These are phyloP conservation scores for Hesperophylax magnus DNA, from an alignment of 1,140 invertebrate genomes.

Conservation along the genomic window DNA sequence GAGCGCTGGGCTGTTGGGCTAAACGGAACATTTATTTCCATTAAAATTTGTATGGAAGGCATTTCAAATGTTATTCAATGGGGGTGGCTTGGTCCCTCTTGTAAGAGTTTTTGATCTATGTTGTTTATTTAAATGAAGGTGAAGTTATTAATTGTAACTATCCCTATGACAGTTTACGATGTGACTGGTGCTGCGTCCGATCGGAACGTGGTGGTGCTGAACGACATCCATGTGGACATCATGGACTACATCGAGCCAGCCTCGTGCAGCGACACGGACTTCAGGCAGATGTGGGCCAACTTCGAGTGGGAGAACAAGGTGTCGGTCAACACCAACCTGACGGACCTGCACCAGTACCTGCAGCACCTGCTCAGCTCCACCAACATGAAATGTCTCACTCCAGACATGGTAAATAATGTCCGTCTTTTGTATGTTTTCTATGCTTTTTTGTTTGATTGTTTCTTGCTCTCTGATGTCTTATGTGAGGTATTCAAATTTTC, in stretches of 20 bases:
- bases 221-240: constrained; percentile 99
- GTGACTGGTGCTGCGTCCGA: constrained; percentile 93
- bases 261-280: constrained; percentile 94
- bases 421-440: not conserved
- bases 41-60: no score
- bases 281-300: constrained; percentile 99
- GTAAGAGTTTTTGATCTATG: not conserved
- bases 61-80: no score
- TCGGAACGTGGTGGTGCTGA: constrained; percentile 97
- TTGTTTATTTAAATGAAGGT: not conserved
- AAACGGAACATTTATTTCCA: no score
- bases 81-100: not conserved
- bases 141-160: no score
- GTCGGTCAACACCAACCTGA: constrained; percentile 95
- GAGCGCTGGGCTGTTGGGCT: no score
- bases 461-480: no score
- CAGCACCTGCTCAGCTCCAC: constrained; percentile 94
- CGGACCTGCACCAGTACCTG: constrained; percentile 94
- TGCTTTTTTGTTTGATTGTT: no score
- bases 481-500: no score
- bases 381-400: constrained; percentile 99
- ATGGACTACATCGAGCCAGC: constrained; percentile 99
- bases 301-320: constrained; percentile 99
- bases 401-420: constrained; percentile 80
- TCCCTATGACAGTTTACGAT: constrained; percentile 85